A percentile compares a stretch with the other conserved stretches of the same genome.
Conservation (phyloP, 1,140 invertebrate species). For the Drosophila miranda region DNA sequence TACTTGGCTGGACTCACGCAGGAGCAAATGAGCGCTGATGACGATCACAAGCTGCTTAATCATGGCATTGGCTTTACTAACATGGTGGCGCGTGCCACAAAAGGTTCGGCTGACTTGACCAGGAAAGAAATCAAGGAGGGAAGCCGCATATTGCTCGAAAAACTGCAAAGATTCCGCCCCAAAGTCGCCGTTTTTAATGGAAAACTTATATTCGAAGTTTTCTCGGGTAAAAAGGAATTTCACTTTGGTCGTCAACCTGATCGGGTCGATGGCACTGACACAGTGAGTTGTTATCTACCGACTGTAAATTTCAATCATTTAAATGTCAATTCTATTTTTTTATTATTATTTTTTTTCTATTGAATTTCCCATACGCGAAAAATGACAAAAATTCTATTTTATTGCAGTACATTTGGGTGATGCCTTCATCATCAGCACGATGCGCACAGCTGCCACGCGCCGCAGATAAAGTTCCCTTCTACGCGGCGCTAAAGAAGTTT, state of each 20-base stretch:
- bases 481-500: conserved; percentile 96
- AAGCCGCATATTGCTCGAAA: conserved; percentile 94
- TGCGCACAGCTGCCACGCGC: conserved; percentile 97
- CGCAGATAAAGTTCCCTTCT: conserved; percentile 98
- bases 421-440: conserved; percentile 98
- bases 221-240: conserved; percentile 98
- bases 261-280: conserved; percentile 95
- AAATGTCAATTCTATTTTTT: background rate
- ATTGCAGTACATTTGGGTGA: conserved; percentile 97
- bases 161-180: conserved; percentile 95
- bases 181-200: conserved; percentile 99
- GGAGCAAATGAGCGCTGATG: conserved; percentile 97
- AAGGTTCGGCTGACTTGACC: conserved; percentile 97
- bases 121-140: conserved; percentile 99
- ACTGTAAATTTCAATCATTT: background rate
- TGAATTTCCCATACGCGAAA: background rate
- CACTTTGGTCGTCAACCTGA: conserved; percentile 97
- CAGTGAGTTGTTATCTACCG: conserved; percentile 86
- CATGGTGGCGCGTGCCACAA: conserved; percentile 96
- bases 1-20: conserved; percentile 96
- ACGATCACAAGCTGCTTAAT: conserved; percentile 96
- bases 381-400: background rate
- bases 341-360: conserved; percentile 3
- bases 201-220: conserved; percentile 98
- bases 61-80: conserved; percentile 99